Conservation (phyloP, 92 coral and sea anemone species). For the Epizoanthus stellaris region DNA sequence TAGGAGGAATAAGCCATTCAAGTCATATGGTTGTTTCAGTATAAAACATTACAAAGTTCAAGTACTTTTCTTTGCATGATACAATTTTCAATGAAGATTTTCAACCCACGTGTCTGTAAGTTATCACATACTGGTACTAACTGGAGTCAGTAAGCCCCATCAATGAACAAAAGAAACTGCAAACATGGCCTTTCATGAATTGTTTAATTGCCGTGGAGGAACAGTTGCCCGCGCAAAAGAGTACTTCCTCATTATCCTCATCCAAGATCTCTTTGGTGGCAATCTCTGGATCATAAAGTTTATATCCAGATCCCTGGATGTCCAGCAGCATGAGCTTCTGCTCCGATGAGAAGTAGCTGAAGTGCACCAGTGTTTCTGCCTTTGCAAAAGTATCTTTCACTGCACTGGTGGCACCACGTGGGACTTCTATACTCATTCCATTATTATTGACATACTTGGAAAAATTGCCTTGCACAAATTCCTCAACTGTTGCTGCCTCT, state of each 20-base stretch:
- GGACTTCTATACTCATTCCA: conserved; percentile 1
- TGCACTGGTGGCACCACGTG: conserved; percentile 18
- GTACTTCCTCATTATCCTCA: background rate
- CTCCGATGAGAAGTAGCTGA: background rate
- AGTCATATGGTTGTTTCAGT: too few species aligned
- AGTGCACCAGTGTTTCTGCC: conserved; percentile 50
- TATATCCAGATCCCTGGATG: conserved; percentile 35
- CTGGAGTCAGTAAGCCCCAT: background rate
- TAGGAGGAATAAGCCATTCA: too few species aligned
- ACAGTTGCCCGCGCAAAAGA: conserved; percentile 36
- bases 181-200: conserved; percentile 19
- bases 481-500: conserved; percentile 42
- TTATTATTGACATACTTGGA: conserved; percentile 38
- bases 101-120: too few species aligned
- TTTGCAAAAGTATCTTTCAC: conserved; percentile 14
- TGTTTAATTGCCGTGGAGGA: conserved; percentile 7
- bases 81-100: too few species aligned
- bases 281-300: conserved; percentile 29
- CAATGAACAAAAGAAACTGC: conserved; percentile 33
- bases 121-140: too few species aligned
- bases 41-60: too few species aligned
- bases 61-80: too few species aligned
- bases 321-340: conserved; percentile 45
- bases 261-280: conserved; percentile 16
- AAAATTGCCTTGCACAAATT: conserved; percentile 35